Base-by-base conservation (phyloP, 1,140 invertebrate genomes). In the Caenorhabditis remanei region DNA sequence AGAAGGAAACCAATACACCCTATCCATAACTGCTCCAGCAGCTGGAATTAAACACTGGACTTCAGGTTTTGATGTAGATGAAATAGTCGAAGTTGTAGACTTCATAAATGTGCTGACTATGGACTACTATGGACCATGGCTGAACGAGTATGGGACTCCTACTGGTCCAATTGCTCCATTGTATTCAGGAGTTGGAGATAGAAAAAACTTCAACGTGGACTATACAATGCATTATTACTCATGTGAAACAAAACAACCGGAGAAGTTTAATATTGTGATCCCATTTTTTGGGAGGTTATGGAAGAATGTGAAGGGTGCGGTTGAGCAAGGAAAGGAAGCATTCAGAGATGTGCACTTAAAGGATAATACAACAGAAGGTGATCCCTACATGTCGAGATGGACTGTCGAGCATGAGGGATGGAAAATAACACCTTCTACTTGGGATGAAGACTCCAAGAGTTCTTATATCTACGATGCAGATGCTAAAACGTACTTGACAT, bases 201-300 rank as follows among this genome's bases (percentile, higher is more conserved):
- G 61, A 11, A 14, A 63, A 11, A 32, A 63, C 8, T 63, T 63
- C 24, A 63, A 63, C 14, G 21, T 63, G 11, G 61, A 63, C 11
- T 32, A 21, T 21, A 63, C 61, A 63, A 63, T 63, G 21, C 61
- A 63, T 21, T 40, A 63, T 32, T 63, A 63, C 14, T 13, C 24
- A 4, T 24, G 5, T 32, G n/a, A 21, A 79, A 79, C 21, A 0
- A n/a, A n/a, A 9, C 43, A 50, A 16, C 4, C n/a, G 4, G 19
- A 41, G 6, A 79, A 79, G 5, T 79, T 79, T 5, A 79, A 79
- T n/a, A 79, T 79, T 50, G 46, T 79, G 46, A 79, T 79, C 24
- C 71, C 71, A 13, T 50, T 50, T 32, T 79, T n/a, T 24, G 71
- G 14, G n/a, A 79, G 71, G n/a, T 9, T 50, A 50, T 79, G 71